Evolutionary conservation across 2,113 vertebrate genomes (phyloP).

Genomic region (Lutjanus erythropterus): DNA sequence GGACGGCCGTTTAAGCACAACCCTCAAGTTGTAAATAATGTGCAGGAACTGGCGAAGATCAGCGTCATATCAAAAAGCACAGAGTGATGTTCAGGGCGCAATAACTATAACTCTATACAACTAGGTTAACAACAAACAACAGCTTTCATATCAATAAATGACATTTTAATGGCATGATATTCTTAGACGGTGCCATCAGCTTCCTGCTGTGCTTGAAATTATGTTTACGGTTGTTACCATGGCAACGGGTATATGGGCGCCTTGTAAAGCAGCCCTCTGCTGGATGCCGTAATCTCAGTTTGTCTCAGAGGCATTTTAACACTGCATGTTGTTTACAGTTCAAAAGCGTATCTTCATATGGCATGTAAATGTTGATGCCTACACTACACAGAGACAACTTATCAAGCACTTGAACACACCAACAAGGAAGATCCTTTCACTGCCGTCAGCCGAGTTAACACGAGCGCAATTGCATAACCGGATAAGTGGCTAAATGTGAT

Average conservation of each 20-base stretch:
- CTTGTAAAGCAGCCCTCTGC: slow-evolving; percentile 9
- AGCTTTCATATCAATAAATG: slow-evolving; percentile 35
- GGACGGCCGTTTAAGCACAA: not conserved
- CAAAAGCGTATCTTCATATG: not conserved
- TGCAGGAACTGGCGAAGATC: not conserved
- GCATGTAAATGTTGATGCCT: not conserved
- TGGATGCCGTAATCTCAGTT: not conserved
- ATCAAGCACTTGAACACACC: not conserved
- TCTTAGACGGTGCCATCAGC: slow-evolving; percentile 16
- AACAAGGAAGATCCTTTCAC: not conserved
- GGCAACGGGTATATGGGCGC: slow-evolving; percentile 1
- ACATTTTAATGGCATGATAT: slow-evolving; percentile 33
- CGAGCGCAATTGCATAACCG: not conserved
- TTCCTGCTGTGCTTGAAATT: slow-evolving; percentile 31
- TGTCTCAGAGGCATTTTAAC: not conserved
- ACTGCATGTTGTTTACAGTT: not conserved
- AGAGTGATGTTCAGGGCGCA: not conserved
- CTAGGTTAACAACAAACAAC: slow-evolving; percentile 21
- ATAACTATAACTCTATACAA: too few relatives aligned
- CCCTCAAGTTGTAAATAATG: not conserved
- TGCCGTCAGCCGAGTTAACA: not conserved
- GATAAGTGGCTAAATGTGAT: not conserved
- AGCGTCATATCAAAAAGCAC: not conserved
- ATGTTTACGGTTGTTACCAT: slow-evolving; percentile 29
- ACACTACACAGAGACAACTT: not conserved